Base-by-base conservation (phyloP, 2,888 invertebrate species). In the Amphipyra tragopoginis region DNA sequence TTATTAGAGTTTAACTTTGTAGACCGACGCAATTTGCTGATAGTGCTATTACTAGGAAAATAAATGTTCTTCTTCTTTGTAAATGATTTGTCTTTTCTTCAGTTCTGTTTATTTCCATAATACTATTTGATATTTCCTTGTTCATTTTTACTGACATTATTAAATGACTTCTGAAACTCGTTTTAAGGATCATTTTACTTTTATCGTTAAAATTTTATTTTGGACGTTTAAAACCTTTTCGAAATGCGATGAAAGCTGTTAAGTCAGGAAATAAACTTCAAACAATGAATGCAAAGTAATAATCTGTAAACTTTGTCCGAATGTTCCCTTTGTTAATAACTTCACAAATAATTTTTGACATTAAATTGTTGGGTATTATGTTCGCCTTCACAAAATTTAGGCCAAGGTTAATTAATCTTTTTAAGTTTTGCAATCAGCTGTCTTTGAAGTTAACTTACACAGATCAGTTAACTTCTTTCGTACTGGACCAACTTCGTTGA, bases 1-100 rank as follows among this genome's bases (percentile, higher is more conserved):
- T 56, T 72, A 68, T 64, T 62, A 60, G 21, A 47, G 62, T 72
- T 75, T 44, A 57, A 62, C 59, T 62, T 63, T 43, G 60, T 64
- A 48, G 33, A 49, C 7, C 39, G 14, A 53, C 9, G 44, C 58
- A 45, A 58, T 64, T 68, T 59, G 61, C 45, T 59, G 49, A 42
- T 56, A 39, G 47, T 29, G n/a, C 55, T 21, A 39, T 55, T 55
- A 63, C 39, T 43, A 7, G 2, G n/a, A 56, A 47, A 40, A 21
- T 14, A 60, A 38, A 15, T 42, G 14, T 45, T 39, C 15, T 40
- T 14, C 6, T 9, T 15, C 10, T 0, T 39, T 33, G n/a, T 10
- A 1, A 49, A 51, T 13, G 5, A 29, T 34, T 39, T 26, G 0
- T 34, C 15, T 9, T 49, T 0, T 10, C 0, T 8, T 10, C 2